Base-by-base conservation (phyloP, 2,797 vertebrate species). In the Knipowitschia caucasica region DNA sequence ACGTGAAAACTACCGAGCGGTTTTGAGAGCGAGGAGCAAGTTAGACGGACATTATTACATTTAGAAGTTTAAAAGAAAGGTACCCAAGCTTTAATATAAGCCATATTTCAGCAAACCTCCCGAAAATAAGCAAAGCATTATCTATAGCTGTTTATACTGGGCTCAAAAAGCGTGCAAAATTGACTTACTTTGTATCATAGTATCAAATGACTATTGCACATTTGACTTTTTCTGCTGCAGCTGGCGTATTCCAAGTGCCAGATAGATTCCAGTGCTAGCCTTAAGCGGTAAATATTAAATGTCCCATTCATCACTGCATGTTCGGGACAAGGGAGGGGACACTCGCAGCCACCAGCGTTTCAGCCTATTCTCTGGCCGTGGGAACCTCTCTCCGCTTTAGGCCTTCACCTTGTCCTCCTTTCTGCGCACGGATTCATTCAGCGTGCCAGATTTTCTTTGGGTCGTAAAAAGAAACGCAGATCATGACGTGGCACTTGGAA, bases 261-360 rank as follows among this genome's bases (percentile, higher is more conserved):
- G 69, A 77, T 66, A 66, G 39, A 60, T 83, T 84, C 26, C 71
- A 71, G 64, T 71, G 64, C 86, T 65, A 66, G 67, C 83, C 82
- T 76, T 46, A 69, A 86, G 83, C 83, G 57, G 44, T 54, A 50
- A 66, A 86, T 89, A 89, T 88, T 85, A 79, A 81, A 84, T 85
- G 71, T 85, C 87, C 80, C 83, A 89, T 90, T 90, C 79, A 88
- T 89, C 84, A 82, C 35, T 23, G 55, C 58, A 36, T 60, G 53
- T 63, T 39, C 12, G 27, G 62, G 66, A 56, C 50, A 26, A 66
- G 61, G 56, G 63, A 38, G 64, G 73, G 59, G 69, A 62, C 45
- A 69, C 33, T 67, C 54, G 61, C 31, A 75, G 75, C 68, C 68
- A 77, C 62, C 59, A 71, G 80, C 52, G 7, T 73, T 77, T 60